phyloP scores from a whole-genome alignment of 2,113 vertebrate genomes.

The Verasper variegatus region DNA sequence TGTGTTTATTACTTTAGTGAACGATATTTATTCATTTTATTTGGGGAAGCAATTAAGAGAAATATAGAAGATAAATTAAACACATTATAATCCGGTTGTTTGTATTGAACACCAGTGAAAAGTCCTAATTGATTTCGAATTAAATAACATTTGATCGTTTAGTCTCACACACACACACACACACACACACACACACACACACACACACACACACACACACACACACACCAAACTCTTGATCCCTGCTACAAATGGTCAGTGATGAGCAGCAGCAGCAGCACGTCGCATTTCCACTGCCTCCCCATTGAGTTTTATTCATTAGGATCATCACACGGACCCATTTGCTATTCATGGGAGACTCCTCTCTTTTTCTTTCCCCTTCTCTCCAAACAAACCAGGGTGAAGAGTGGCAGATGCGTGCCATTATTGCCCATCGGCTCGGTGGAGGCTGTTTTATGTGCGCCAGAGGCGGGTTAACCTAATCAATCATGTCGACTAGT shows the following conservation, averaged over 20 bases:
- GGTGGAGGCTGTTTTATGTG: slow-evolving; percentile 80
- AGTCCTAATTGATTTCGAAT: not conserved
- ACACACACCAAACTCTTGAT: slow-evolving; percentile 45
- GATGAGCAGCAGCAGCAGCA: slow-evolving; percentile 62
- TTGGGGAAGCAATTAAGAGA: no score
- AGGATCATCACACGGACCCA: slow-evolving; percentile 78
- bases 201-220: slow-evolving; percentile 11
- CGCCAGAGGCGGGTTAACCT: slow-evolving; percentile 80
- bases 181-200: slow-evolving; percentile 19
- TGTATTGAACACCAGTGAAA: not conserved
- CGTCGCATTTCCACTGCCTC: slow-evolving; percentile 72
- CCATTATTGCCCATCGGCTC: slow-evolving; percentile 75
- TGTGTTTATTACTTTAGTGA: no score
- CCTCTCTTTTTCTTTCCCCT: not conserved
- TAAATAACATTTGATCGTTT: not conserved
- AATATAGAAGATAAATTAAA: no score
- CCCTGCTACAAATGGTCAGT: slow-evolving; percentile 72
- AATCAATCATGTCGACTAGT: slow-evolving; percentile 86
- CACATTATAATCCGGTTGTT: not conserved
- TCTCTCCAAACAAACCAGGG: slow-evolving; percentile 69
- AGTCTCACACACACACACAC: slow-evolving; percentile 20
- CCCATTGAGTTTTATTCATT: slow-evolving; percentile 84
- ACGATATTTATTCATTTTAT: no score
- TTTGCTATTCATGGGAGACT: slow-evolving; percentile 84
- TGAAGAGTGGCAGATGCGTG: slow-evolving; percentile 82